phyloP scores from a whole-genome alignment of 2,113 vertebrate species.

The Callospermophilus lateralis region DNA sequence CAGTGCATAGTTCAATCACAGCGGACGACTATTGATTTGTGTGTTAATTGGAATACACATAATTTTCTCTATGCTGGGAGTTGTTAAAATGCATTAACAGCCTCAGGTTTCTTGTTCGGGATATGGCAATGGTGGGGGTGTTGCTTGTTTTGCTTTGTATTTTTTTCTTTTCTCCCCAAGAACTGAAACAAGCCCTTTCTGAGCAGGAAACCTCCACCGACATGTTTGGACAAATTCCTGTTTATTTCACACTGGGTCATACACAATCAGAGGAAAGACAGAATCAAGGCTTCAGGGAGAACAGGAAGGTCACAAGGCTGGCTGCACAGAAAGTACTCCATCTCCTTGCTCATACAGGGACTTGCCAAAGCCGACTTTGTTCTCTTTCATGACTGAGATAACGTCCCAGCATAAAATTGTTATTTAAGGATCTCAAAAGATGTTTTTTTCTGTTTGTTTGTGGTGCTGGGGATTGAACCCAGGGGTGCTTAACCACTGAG shows the following conservation, averaged over 20 bases:
- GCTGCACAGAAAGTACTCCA: neutral
- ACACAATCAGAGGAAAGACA: neutral
- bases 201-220: constrained; percentile 4
- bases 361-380: neutral
- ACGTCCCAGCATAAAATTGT: neutral
- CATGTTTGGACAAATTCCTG: constrained; percentile 60
- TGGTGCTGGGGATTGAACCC: too few relatives aligned
- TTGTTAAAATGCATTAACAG: constrained; percentile 66
- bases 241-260: constrained; percentile 63
- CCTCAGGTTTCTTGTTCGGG: neutral
- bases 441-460: neutral
- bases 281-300: neutral
- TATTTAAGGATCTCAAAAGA: neutral
- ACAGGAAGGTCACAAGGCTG: neutral
- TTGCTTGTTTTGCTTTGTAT: constrained; percentile 18
- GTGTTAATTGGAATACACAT: constrained; percentile 77
- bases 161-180: neutral
- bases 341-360: neutral
- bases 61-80: constrained; percentile 61
- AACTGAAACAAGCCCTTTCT: constrained; percentile 44
- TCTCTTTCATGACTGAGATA: neutral
- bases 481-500: too few relatives aligned
- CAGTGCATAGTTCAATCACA: constrained; percentile 79
- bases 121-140: neutral
- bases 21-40: constrained; percentile 82